These are phyloP conservation scores for Lordiphosa collinella DNA, from an alignment of 1,140 invertebrate genomes.

Conservation along the genomic window DNA sequence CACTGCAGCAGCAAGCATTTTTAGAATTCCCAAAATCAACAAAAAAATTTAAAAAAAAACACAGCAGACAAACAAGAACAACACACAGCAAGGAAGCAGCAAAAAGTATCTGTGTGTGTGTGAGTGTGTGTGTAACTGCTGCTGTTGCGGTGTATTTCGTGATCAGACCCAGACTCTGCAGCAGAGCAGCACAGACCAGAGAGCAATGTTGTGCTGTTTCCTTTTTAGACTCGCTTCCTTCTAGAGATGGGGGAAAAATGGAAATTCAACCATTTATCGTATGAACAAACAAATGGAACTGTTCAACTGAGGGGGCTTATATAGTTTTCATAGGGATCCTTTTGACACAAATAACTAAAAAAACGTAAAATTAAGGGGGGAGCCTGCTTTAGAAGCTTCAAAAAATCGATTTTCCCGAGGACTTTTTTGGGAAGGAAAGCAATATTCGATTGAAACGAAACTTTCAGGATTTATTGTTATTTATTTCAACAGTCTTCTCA, in stretches of 20 bases:
- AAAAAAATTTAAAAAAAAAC: constrained; percentile 43
- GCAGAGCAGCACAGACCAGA: constrained; percentile 24
- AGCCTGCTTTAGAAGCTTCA: too few species aligned
- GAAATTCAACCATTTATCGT: neutral
- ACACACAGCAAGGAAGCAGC: constrained; percentile 21
- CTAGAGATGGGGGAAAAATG: neutral
- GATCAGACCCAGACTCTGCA: constrained; percentile 43
- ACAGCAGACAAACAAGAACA: constrained; percentile 26
- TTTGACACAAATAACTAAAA: too few species aligned
- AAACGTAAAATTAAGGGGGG: too few species aligned
- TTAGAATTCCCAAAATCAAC: constrained; percentile 68
- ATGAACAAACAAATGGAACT: neutral
- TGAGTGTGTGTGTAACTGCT: constrained; percentile 1
- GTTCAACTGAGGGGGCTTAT: too few species aligned
- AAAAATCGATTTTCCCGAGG: too few species aligned
- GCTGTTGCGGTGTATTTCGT: constrained; percentile 1
- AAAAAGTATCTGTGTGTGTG: constrained; percentile 23
- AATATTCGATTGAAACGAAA: too few species aligned
- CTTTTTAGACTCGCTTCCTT: constrained; percentile 1
- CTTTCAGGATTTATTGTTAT: too few species aligned
- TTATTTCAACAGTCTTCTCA: too few species aligned
- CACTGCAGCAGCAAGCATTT: constrained; percentile 47
- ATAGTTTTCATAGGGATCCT: too few species aligned
- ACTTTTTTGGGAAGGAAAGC: too few species aligned
- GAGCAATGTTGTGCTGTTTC: constrained; percentile 6